A percentile compares a stretch with the other conserved stretches of the same genome.
Conservation (phyloP, 2,797 vertebrate genomes). For the Betta splendens region DNA sequence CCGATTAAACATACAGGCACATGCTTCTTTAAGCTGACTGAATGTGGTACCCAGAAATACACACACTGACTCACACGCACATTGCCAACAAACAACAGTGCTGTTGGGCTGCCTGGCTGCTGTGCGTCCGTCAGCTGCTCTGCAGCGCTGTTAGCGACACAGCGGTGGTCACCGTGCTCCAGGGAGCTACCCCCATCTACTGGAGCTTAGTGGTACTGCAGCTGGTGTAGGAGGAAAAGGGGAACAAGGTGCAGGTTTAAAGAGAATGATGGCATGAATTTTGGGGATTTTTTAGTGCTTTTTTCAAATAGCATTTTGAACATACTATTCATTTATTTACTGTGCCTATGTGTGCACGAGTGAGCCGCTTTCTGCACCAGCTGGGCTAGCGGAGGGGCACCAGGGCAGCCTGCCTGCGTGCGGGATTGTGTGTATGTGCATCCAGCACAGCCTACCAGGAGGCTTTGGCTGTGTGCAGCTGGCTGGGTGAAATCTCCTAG, state of each 20-base stretch:
- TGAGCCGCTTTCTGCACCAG: constrained; percentile 65
- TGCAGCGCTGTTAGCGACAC: constrained; percentile 46
- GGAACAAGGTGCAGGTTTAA: no score
- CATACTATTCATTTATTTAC: not conserved
- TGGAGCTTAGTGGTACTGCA: constrained; percentile 69
- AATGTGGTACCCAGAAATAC: constrained; percentile 27
- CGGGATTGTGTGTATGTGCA: constrained; percentile 22
- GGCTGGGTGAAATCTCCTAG: constrained; percentile 76
- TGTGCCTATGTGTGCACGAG: not conserved
- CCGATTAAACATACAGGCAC: constrained; percentile 23
- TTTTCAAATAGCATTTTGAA: constrained; percentile 3
- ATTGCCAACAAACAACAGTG: constrained; percentile 12
- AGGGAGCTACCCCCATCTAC: constrained; percentile 81
- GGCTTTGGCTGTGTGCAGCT: constrained; percentile 80
- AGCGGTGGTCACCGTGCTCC: constrained; percentile 62
- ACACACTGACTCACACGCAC: constrained; percentile 30
- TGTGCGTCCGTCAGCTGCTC: constrained; percentile 53
- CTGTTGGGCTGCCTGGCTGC: constrained; percentile 47
- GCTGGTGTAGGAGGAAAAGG: not conserved
- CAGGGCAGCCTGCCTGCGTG: constrained; percentile 46
- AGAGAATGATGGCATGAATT: no score
- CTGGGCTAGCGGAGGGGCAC: constrained; percentile 68
- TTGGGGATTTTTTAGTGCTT: not conserved
- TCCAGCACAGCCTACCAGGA: constrained; percentile 71
- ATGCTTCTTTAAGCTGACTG: constrained; percentile 19